Evolutionary conservation across 2,888 invertebrate genomes (phyloP), one percentile per base, ranked within the genome.

Genomic region (Luperina nickerlii): DNA sequence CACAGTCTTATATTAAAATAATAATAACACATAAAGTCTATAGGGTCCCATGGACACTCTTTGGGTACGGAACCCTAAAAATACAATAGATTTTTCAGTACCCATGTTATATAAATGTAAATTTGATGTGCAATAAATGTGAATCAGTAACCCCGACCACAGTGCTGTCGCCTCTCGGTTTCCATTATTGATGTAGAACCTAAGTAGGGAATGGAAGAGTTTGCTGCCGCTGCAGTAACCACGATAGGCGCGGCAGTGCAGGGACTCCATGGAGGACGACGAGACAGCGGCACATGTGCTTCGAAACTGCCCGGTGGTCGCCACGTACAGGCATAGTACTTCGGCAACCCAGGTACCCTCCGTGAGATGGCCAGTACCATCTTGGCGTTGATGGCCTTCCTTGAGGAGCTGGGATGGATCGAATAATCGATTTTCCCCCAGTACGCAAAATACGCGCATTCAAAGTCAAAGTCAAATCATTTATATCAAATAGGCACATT

Each of bases 121-220:
- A 63, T 32, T 32, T 32, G 38, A 11, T 11, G 65, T 24, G 24
- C 24, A 38, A 65, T 32, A 32, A 20, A 65, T 65, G 24, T 24
- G 1, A 65, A 38, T 38, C 63, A 24, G 13, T 24, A 24, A 13
- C 78, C 74, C 63, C 27, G 70, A 74, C 71, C 62, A 38, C n/a
- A 76, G 63, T 72, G 62, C 24, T 32, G 27, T 60, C 38, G 51
- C 9, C 5, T 27, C 45, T 15, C n/a, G 27, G 27, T 24, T 0
- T 27, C 11, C 6, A 18, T 48, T 68, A 90, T 69, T 88, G 86
- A 88, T 89, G 87, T 79, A 78, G 79, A n/a, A n/a, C n/a, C n/a
- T 77, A 68, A 5, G 84, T 90, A 62, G 27, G 15, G 27, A 89
- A 90, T 90, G 87, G 85, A 87, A 60, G 87, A 88, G 84, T 87